Evolutionary conservation across 2,797 vertebrate species (phyloP).

Genomic region (Scleropages formosus): DNA sequence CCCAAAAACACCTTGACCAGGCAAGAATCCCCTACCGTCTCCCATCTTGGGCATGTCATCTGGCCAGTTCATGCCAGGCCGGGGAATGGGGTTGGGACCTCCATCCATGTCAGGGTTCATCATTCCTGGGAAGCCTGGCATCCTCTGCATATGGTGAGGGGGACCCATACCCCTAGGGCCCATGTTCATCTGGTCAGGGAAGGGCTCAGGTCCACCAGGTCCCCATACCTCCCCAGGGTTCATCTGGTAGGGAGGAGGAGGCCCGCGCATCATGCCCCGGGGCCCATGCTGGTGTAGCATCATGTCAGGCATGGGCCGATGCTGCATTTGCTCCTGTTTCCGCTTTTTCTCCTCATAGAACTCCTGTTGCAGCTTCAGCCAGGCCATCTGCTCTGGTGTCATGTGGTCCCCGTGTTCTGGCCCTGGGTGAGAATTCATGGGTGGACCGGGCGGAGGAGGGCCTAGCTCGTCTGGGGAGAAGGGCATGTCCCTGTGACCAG

Average conservation of each 20-base stretch:
- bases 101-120: constrained; percentile 96
- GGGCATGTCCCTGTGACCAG: constrained; percentile 89
- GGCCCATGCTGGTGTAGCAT: constrained; percentile 95
- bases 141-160: constrained; percentile 86
- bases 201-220: constrained; percentile 83
- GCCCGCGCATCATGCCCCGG: constrained; percentile 87
- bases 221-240: constrained; percentile 92
- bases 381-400: constrained; percentile 97
- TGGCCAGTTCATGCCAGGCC: constrained; percentile 93
- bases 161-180: constrained; percentile 88
- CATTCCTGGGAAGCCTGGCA: constrained; percentile 93
- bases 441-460: constrained; percentile 81
- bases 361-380: constrained; percentile 97
- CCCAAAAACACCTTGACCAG: constrained; percentile 78
- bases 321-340: constrained; percentile 95
- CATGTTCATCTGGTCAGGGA: constrained; percentile 87
- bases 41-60: constrained; percentile 95
- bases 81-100: constrained; percentile 74
- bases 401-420: constrained; percentile 91
- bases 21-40: constrained; percentile 86
- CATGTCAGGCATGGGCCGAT: constrained; percentile 93
- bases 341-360: constrained; percentile 97
- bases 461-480: constrained; percentile 96
- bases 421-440: constrained; percentile 77
- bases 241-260: constrained; percentile 96